Evolutionary conservation across 2,113 vertebrate genomes (phyloP).

Genomic region (Phyllostomus hastatus): DNA sequence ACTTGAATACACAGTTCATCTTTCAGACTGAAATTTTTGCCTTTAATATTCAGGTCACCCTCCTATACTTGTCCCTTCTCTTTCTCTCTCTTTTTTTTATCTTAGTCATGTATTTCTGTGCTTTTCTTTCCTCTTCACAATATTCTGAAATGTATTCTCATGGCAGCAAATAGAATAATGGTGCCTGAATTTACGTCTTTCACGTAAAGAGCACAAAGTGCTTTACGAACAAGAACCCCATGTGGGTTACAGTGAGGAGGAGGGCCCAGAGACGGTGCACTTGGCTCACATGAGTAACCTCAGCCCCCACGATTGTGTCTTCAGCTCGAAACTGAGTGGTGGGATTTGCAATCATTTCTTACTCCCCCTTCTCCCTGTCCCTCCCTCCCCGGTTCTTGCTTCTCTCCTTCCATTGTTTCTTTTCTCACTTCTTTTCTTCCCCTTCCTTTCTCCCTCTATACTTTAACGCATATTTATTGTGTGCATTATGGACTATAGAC

Average conservation of each 20-base stretch:
- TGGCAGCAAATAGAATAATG: not conserved
- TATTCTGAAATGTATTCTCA: constrained; percentile 3
- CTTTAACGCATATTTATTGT: not conserved
- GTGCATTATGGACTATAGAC: not conserved
- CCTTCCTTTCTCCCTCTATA: not conserved
- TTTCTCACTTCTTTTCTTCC: not conserved
- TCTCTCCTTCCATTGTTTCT: too few relatives aligned
- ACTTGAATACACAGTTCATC: not conserved
- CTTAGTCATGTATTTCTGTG: not conserved
- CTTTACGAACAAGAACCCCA: not conserved
- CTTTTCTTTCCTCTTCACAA: not conserved
- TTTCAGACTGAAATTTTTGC: not conserved
- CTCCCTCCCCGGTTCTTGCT: not conserved
- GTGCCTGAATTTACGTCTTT: not conserved
- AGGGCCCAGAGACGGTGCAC: not conserved
- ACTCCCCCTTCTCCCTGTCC: not conserved
- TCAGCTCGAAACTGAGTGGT: not conserved
- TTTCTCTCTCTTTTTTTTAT: not conserved
- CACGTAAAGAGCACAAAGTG: not conserved
- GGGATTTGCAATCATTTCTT: not conserved
- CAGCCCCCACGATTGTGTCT: not conserved
- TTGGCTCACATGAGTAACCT: too few relatives aligned
- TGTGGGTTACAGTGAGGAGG: not conserved
- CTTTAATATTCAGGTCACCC: constrained; percentile 7
- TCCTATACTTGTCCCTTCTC: not conserved